Conservation (phyloP, 1,140 invertebrate species). For the Heliconius himera region DNA sequence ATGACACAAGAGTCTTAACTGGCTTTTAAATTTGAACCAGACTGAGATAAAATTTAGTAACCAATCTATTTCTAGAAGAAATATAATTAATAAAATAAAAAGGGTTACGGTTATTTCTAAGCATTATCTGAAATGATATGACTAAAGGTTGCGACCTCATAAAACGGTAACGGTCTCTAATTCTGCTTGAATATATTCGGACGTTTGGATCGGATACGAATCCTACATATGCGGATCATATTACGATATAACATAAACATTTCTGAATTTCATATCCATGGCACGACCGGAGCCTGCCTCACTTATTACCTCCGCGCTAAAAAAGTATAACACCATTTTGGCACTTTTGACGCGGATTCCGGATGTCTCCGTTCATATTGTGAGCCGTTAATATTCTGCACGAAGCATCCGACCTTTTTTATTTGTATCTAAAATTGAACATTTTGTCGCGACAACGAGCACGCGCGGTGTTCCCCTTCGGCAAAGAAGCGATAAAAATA, state of each 20-base stretch:
- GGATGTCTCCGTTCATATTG: constrained; percentile 80
- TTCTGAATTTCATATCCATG: constrained; percentile 78
- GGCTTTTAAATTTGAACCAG: neutral
- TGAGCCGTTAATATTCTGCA: constrained; percentile 80
- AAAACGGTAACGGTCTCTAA: neutral
- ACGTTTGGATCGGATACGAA: constrained; percentile 66
- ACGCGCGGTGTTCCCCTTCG: constrained; percentile 62
- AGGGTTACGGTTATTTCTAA: neutral
- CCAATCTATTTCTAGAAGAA: neutral
- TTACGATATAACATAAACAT: constrained; percentile 74
- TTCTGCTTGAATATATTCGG: constrained; percentile 49
- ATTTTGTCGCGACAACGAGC: constrained; percentile 79
- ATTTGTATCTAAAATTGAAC: constrained; percentile 82
- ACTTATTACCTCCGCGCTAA: constrained; percentile 76
- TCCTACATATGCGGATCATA: constrained; percentile 42
- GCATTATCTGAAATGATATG: neutral
- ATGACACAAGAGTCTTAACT: constrained; percentile 33
- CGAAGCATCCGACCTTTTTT: constrained; percentile 80
- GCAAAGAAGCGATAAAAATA: constrained; percentile 73
- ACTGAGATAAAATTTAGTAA: neutral
- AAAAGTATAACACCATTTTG: constrained; percentile 79
- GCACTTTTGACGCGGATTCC: constrained; percentile 79
- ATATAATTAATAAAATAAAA: neutral
- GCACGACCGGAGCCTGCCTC: constrained; percentile 62
- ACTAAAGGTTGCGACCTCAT: neutral